Conservation (phyloP, 2,113 vertebrate species). For the Nicator chloris region DNA sequence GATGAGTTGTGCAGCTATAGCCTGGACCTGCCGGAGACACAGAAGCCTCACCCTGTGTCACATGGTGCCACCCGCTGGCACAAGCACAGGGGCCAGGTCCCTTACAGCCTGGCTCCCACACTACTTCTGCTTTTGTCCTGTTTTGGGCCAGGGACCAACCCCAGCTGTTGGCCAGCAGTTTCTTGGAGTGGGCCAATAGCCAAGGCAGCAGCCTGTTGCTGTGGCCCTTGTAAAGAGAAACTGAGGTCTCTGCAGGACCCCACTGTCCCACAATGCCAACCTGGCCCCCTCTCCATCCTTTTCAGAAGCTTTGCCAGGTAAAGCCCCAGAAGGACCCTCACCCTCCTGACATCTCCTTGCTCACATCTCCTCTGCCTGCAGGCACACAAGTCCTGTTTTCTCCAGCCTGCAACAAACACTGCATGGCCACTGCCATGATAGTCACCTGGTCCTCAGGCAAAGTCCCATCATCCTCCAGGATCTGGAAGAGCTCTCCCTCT, state of each 20-base stretch:
- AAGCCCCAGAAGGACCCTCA: not conserved
- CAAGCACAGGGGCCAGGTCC: not conserved
- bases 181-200: not conserved
- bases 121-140: not conserved
- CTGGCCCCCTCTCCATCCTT: not conserved
- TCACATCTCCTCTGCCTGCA: not conserved
- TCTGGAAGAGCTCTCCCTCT: constrained; percentile 94
- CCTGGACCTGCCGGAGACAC: constrained; percentile 74
- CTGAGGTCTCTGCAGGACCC: not conserved
- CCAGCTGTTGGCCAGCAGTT: not conserved
- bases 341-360: not conserved
- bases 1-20: constrained; percentile 91
- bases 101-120: not conserved
- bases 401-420: not conserved
- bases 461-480: constrained; percentile 90
- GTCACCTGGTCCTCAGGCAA: constrained; percentile 88
- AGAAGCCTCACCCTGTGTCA: not conserved
- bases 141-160: not conserved
- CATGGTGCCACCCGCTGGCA: not conserved
- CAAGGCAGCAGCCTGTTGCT: not conserved
- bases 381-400: not conserved
- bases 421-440: not conserved
- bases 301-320: not conserved
- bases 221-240: not conserved
- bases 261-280: not conserved